Conservation (phyloP, 2,888 invertebrate genomes). For the Parapristionchus giblindavisi region DNA sequence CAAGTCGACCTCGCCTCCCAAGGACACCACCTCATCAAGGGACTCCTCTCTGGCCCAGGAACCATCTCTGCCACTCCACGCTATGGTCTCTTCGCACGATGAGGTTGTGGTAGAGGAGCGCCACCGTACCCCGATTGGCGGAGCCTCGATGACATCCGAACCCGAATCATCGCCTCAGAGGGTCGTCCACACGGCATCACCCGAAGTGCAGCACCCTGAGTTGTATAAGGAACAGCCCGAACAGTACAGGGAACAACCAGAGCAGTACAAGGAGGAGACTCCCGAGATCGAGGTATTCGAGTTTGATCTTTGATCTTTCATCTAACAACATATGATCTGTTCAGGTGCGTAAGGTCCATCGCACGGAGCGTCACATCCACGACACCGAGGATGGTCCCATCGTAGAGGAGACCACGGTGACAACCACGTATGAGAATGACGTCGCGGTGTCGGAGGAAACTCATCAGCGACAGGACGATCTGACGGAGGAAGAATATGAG, state of each 20-base stretch:
- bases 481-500: conserved; percentile 31
- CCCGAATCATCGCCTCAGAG: conserved; percentile 16
- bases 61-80: conserved; percentile 13
- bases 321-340: neutral
- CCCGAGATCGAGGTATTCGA: conserved; percentile 20
- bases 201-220: conserved; percentile 16
- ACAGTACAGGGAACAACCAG: too few species aligned
- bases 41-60: neutral
- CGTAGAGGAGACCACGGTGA: conserved; percentile 65
- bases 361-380: conserved; percentile 66
- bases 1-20: conserved; percentile 17
- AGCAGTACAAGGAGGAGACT: neutral
- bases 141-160: conserved; percentile 2
- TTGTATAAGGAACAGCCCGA: conserved; percentile 7
- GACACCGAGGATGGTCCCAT: conserved; percentile 64
- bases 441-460: conserved; percentile 58
- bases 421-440: conserved; percentile 61
- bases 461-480: conserved; percentile 10
- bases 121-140: conserved; percentile 4
- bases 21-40: conserved; percentile 2
- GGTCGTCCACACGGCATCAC: neutral
- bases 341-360: conserved; percentile 58
- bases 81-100: conserved; percentile 13
- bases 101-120: conserved; percentile 21
- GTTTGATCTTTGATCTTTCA: neutral